phyloP scores from a whole-genome alignment of 2,113 vertebrate species.

The Pachycephala philippinensis region DNA sequence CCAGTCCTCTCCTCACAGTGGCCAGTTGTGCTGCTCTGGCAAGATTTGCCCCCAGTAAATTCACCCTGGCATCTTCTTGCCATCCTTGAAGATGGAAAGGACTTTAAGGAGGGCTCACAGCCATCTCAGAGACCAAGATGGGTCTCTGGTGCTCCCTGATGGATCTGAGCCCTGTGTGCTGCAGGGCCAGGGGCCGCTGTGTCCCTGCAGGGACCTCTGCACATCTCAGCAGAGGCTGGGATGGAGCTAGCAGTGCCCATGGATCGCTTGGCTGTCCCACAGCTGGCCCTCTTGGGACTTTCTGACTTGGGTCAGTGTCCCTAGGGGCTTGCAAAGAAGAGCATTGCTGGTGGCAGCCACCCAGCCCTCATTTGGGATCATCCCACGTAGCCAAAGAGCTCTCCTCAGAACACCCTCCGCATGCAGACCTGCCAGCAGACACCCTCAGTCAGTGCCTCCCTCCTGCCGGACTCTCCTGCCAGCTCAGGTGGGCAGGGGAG shows the following conservation, averaged over 20 bases:
- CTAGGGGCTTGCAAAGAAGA: not conserved
- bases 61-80: not conserved
- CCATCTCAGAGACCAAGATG: not conserved
- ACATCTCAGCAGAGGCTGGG: not conserved
- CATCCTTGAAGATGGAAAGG: not conserved
- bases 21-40: not conserved
- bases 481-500: not conserved
- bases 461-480: not conserved
- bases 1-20: not conserved
- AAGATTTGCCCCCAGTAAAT: not conserved
- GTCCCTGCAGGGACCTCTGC: not conserved
- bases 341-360: not conserved
- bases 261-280: not conserved
- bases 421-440: not conserved
- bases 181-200: fast-evolving
- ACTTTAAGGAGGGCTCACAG: not conserved
- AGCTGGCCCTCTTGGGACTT: not conserved
- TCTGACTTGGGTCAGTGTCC: not conserved
- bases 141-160: not conserved
- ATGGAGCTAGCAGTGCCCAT: not conserved
- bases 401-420: not conserved
- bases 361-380: not conserved
- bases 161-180: not conserved
- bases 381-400: not conserved
- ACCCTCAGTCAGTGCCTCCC: not conserved